Percentiles rank a stretch among this genome's conserved stretches.
Evolutionary conservation across 1,140 invertebrate genomes (phyloP).

Genomic region (Trinorchestia longiramus): DNA sequence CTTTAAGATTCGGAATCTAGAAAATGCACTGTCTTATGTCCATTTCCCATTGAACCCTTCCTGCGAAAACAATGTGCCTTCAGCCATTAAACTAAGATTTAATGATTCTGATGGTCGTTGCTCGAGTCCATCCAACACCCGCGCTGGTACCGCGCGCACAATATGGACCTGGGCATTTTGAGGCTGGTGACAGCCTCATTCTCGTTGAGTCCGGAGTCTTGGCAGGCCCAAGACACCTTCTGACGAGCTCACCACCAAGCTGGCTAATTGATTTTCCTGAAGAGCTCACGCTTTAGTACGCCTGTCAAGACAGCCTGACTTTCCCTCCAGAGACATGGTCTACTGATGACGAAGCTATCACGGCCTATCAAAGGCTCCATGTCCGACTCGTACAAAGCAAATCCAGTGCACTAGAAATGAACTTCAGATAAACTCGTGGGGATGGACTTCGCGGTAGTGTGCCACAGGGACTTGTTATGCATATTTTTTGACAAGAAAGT

Average conservation of each 20-base stretch:
- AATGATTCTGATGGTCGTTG: background rate
- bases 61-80: background rate
- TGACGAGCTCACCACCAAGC: conserved; percentile 18
- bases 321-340: background rate
- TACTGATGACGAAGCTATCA: background rate
- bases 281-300: conserved; percentile 47
- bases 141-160: background rate
- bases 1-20: background rate
- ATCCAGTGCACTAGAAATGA: background rate
- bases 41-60: background rate
- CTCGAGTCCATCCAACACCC: background rate
- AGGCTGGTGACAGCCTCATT: background rate
- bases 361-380: background rate
- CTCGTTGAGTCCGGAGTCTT: background rate
- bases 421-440: background rate
- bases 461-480: background rate
- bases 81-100: background rate
- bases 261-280: conserved; percentile 49
- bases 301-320: conserved; percentile 4
- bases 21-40: background rate
- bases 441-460: background rate
- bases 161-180: background rate
- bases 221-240: background rate
- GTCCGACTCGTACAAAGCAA: background rate
- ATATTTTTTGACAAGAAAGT: background rate